Base-by-base conservation (phyloP, 2,888 invertebrate genomes). In the Sinohyriopsis cumingii region DNA sequence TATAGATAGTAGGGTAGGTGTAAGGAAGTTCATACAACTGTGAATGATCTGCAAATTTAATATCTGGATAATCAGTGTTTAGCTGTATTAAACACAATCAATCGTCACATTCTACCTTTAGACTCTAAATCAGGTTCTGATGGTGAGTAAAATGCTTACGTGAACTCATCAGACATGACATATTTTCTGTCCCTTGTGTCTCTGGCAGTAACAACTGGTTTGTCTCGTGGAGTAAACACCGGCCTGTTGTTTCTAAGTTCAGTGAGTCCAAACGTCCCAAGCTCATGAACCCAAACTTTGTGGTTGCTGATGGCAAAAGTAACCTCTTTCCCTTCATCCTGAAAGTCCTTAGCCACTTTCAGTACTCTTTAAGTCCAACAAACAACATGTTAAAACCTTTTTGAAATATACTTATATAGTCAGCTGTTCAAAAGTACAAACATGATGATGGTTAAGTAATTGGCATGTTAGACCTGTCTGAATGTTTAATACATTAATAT, bases 261-360 rank as follows among this genome's bases (percentile, higher is more conserved):
- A 87, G 95, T 95, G 75, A 98, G 93, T 70, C 99, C 99, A 90
- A 94, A 97, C 90, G 98, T 98, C 84, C 95, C 95, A 82, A 99
- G 91, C 90, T 99, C 99, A 83, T 96, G 94, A 72, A 95, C 94
- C 93, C 98, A 98, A 84, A 98, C 97, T 85, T 96, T 96, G 90
- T 95, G 96, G 89, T 95, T 94, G 90, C 97, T 95, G 80, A 99
- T 92, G 1, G 98, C 98, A 91, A 98, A 99, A 81, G 92, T 94
- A 57, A 95, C 93, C 61, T 93, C 92, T 66, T 84, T 82, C 7
- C 86, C 89, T 25, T 75, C 86, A 53, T 92, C 92, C 63, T 92
- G 89, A 88, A 93, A 92, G 77, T 94, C 93, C 88, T 95, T 93
- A 73, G 95, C 95, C 20, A 95, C 94, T 92, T 98, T 98, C 84